These are phyloP conservation scores for Paedocypris sp. DNA, from an alignment of 2,113 vertebrate species.

Conservation along the genomic window DNA sequence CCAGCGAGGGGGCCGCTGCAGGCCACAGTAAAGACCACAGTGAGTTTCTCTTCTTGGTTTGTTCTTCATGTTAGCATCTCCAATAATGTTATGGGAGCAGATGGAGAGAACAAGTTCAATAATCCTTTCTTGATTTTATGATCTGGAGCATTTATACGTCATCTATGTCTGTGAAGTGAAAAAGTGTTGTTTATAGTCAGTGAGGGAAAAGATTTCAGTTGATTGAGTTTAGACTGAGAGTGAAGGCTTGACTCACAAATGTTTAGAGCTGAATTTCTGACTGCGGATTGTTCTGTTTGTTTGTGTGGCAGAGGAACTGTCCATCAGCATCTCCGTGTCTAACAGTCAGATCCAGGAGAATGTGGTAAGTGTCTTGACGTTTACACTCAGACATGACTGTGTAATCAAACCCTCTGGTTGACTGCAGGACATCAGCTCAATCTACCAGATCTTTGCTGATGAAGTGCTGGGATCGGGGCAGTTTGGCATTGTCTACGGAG, in stretches of 20 bases:
- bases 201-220: no score
- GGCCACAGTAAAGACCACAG: slow-evolving; percentile 92
- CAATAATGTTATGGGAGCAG: no score
- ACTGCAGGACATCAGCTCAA: slow-evolving; percentile 85
- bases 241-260: no score
- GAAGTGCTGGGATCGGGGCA: slow-evolving; percentile 96
- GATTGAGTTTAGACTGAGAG: no score
- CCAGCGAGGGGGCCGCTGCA: slow-evolving; percentile 74
- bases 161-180: no score
- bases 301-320: slow-evolving; percentile 75
- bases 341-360: slow-evolving; percentile 96
- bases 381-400: no score
- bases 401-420: slow-evolving; percentile 36
- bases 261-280: no score
- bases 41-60: slow-evolving; percentile 55
- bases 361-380: slow-evolving; percentile 73
- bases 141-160: no score
- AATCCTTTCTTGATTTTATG: no score
- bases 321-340: slow-evolving; percentile 93
- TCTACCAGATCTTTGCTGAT: slow-evolving; percentile 98
- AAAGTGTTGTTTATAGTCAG: no score
- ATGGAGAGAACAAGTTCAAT: no score
- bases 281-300: background rate
- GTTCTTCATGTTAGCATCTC: background rate
- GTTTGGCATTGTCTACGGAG: slow-evolving; percentile 97